Conservation (phyloP, 2,888 invertebrate genomes). For the Liodrosophila aerea region DNA sequence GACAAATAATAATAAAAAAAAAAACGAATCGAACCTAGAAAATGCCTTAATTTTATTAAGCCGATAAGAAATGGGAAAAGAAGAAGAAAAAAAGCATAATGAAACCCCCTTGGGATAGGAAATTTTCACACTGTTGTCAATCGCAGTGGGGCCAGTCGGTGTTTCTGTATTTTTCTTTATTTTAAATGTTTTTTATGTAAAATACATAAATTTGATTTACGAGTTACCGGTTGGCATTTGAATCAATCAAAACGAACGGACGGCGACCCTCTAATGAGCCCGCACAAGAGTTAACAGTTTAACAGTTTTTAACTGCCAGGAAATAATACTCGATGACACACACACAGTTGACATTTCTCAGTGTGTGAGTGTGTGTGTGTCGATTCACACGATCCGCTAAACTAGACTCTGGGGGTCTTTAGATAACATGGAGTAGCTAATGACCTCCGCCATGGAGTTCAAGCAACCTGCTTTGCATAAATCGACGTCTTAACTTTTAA, state of each 20-base stretch:
- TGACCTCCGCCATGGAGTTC: constrained; percentile 51
- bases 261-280: constrained; percentile 51
- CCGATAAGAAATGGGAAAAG: constrained; percentile 25
- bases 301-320: neutral
- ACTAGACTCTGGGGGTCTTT: constrained; percentile 15
- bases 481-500: constrained; percentile 38
- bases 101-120: neutral
- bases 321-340: constrained; percentile 14
- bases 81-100: neutral
- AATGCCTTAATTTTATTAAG: constrained; percentile 30
- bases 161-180: constrained; percentile 11
- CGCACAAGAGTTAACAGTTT: constrained; percentile 24
- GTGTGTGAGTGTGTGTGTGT: too few species aligned
- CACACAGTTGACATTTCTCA: constrained; percentile 64
- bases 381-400: constrained; percentile 59
- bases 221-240: constrained; percentile 31
- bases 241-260: constrained; percentile 63
- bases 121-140: constrained; percentile 44
- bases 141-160: too few species aligned
- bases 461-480: constrained; percentile 71
- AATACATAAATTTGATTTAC: constrained; percentile 69
- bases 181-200: constrained; percentile 26
- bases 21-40: constrained; percentile 13
- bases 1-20: constrained; percentile 13
- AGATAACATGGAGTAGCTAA: constrained; percentile 43